Evolutionary conservation across 1,140 invertebrate genomes (phyloP).

Genomic region (Cryptotermes secundus): DNA sequence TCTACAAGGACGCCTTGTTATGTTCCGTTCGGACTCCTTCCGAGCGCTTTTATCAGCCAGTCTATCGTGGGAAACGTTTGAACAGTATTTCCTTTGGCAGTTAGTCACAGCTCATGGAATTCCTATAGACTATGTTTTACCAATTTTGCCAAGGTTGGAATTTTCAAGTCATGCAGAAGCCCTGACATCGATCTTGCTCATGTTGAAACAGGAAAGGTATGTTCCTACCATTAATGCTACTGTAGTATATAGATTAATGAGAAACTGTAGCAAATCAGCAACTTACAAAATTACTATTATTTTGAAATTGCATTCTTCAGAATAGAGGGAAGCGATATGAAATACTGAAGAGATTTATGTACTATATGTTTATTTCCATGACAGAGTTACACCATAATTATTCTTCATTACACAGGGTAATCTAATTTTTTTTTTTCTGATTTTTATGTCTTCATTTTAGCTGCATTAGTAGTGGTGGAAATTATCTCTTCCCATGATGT

Average conservation of each 20-base stretch:
- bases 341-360: too few relatives aligned
- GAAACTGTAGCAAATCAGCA: not conserved
- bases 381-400: too few relatives aligned
- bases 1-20: slow-evolving; percentile 69
- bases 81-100: slow-evolving; percentile 96
- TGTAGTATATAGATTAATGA: not conserved
- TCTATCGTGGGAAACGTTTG: slow-evolving; percentile 93
- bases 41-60: slow-evolving; percentile 74
- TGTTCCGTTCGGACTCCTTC: slow-evolving; percentile 76
- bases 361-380: too few relatives aligned
- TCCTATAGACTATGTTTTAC: slow-evolving; percentile 83
- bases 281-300: too few relatives aligned
- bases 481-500: too few relatives aligned
- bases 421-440: too few relatives aligned
- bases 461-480: too few relatives aligned
- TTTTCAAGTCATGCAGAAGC: slow-evolving; percentile 88
- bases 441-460: too few relatives aligned
- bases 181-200: slow-evolving; percentile 83
- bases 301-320: too few relatives aligned
- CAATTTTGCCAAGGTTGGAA: slow-evolving; percentile 86
- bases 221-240: slow-evolving; percentile 37
- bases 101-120: slow-evolving; percentile 90
- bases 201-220: slow-evolving; percentile 88
- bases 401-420: too few relatives aligned
- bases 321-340: too few relatives aligned